Percentiles rank a stretch among this genome's conserved stretches.
phyloP scores from a whole-genome alignment of 2,888 invertebrate species.

The Drosophila demipolita region DNA sequence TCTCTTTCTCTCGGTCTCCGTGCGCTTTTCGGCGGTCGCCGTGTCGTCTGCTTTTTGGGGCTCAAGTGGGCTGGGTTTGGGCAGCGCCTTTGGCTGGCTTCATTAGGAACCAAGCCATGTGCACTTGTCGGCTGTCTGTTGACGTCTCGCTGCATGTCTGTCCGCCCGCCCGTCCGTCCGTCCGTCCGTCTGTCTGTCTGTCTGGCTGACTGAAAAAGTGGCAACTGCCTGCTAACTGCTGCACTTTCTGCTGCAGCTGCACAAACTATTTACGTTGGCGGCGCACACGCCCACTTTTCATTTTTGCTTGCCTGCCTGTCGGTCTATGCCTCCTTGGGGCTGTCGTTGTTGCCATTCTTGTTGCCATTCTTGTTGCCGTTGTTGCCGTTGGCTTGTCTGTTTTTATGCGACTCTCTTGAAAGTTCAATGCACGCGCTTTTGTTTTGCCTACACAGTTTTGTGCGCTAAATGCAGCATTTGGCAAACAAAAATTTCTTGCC shows the following conservation, averaged over 20 bases:
- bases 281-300: constrained; percentile 58
- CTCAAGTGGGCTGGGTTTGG: background rate
- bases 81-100: constrained; percentile 66
- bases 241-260: constrained; percentile 47
- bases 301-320: background rate
- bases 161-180: constrained; percentile 35
- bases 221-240: constrained; percentile 42
- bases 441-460: constrained; percentile 57
- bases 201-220: constrained; percentile 52
- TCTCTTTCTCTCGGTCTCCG: constrained; percentile 2
- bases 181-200: constrained; percentile 36
- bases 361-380: background rate
- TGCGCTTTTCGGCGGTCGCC: constrained; percentile 67
- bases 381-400: constrained; percentile 21
- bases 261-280: constrained; percentile 70
- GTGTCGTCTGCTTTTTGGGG: constrained; percentile 24
- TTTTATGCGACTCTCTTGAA: constrained; percentile 39
- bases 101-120: constrained; percentile 62
- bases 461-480: constrained; percentile 66
- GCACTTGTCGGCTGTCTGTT: constrained; percentile 53
- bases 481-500: constrained; percentile 15
- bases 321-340: constrained; percentile 33
- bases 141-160: background rate
- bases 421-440: constrained; percentile 75
- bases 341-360: background rate